phyloP scores from a whole-genome alignment of 2,113 vertebrate species.

The Fregata magnificens region DNA sequence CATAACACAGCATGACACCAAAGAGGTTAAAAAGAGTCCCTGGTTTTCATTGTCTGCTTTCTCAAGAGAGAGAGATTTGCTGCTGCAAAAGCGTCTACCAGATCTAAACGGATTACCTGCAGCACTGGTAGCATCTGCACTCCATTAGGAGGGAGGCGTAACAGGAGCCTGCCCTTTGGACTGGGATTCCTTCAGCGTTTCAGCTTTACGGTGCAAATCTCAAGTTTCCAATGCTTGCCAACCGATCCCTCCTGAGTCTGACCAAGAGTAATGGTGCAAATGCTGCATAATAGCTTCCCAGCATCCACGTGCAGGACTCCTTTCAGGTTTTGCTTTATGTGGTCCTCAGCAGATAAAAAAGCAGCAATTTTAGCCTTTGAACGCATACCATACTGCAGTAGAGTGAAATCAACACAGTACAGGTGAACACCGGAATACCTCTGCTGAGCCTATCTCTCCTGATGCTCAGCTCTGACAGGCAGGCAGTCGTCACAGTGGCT shows the following conservation, averaged over 20 bases:
- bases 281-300: neutral
- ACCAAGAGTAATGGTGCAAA: neutral
- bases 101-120: conserved; percentile 4
- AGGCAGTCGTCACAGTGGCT: neutral
- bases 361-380: neutral
- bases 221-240: neutral
- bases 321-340: neutral
- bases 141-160: neutral
- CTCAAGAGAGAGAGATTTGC: neutral
- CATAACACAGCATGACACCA: neutral
- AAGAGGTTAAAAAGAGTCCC: neutral
- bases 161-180: neutral
- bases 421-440: neutral
- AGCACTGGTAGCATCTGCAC: conserved; percentile 27
- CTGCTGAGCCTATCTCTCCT: neutral
- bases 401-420: neutral
- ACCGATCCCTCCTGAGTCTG: neutral
- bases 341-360: conserved; percentile 10
- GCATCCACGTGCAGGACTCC: neutral
- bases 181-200: neutral
- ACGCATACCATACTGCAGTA: rapidly evolving
- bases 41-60: neutral
- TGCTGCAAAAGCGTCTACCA: neutral
- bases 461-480: neutral
- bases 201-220: neutral